These are phyloP conservation scores for Andinoacara biseriatus DNA, from an alignment of 2,113 vertebrate species.

Conservation along the genomic window DNA sequence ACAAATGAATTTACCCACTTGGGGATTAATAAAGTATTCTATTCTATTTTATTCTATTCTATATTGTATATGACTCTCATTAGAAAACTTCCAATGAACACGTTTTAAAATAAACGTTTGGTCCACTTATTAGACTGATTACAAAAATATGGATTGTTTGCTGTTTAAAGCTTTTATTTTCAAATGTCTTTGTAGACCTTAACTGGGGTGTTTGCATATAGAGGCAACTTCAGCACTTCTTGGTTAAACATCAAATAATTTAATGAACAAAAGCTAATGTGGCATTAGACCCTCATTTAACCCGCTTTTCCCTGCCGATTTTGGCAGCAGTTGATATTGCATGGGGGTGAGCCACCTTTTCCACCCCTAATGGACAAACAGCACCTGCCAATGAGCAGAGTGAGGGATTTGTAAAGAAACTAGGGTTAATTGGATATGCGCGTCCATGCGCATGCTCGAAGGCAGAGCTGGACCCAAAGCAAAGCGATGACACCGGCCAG, in stretches of 20 bases:
- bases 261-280: constrained; percentile 9
- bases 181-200: neutral
- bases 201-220: neutral
- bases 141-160: neutral
- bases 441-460: neutral
- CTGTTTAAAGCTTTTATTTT: neutral
- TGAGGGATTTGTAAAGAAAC: constrained; percentile 6
- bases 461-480: constrained; percentile 16
- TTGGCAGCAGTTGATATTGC: constrained; percentile 17
- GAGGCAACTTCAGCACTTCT: neutral
- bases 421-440: neutral
- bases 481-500: constrained; percentile 24
- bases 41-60: too few relatives aligned
- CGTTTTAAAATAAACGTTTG: too few relatives aligned
- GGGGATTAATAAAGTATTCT: too few relatives aligned
- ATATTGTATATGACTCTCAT: too few relatives aligned
- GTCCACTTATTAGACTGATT: neutral
- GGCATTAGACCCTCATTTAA: neutral
- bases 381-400: constrained; percentile 48
- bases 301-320: constrained; percentile 2
- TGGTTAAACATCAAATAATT: neutral
- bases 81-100: too few relatives aligned
- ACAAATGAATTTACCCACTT: too few relatives aligned
- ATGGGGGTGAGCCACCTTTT: constrained; percentile 14
- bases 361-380: constrained; percentile 42